Base-by-base conservation (phyloP, 2,113 vertebrate genomes). In the Oncorhynchus masou region DNA sequence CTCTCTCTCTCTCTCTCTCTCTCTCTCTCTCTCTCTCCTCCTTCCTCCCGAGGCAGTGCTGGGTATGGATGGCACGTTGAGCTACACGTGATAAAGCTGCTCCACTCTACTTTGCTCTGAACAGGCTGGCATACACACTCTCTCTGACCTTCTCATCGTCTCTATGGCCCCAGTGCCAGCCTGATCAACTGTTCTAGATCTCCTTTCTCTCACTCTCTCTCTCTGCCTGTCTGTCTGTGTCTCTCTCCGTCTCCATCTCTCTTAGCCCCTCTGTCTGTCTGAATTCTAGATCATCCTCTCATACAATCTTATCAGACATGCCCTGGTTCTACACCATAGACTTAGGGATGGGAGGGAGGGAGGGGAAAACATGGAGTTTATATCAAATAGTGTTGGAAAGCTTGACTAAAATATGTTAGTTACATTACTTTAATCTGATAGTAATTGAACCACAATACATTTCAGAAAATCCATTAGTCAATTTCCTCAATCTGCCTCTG, bases 1-100 rank as follows among this genome's bases (percentile, higher is more conserved):
- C 29, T 0, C 27, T 29, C 29, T 0, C 31, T 16, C 22, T 6
- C 19, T 5, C 24, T 31, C 24, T 49, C 57, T 27, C 59, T 49
- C 57, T n/a, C 31, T 7, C 45, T 15, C 49, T 12, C 24, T 48
- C 51, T 27, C 5, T 34, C 3, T 71, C 64, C 45, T 16, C 8
- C 65, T 77, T 76, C 20, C 79, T 81, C 81, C 74, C 1, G 66
- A 82, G 81, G 82, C 79, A 31, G 39, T 8, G 57, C 76, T 22
- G 24, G 71, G 73, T 75, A 77, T 19, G 15, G 80, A 79, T 19
- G 27, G 84, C 87, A 90, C 87, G 80, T 88, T 89, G 83, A 64
- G 81, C 74, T 89, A 79, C 87, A 88, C 84, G 85, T 91, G 90
- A 54, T 54, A 85, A 34, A 73, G 73, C 74, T 72, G 24, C 48